phyloP scores from a whole-genome alignment of 2,888 invertebrate genomes.

The Alsophila aescularia region DNA sequence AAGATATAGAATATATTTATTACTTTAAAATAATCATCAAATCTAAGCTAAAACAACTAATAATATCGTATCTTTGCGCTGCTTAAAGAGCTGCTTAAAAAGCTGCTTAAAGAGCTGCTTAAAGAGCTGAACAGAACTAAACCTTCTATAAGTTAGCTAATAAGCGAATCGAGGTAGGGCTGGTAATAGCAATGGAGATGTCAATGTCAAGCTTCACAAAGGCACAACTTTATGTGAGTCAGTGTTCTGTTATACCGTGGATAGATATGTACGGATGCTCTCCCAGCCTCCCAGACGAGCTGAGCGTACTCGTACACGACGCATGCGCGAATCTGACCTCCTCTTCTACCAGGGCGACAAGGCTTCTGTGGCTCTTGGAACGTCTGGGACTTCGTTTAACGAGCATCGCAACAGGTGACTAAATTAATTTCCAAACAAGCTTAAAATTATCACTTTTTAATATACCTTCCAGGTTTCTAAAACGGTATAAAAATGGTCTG shows the following conservation, averaged over 20 bases:
- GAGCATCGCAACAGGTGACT: conserved; percentile 48
- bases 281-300: conserved; percentile 35
- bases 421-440: neutral
- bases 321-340: conserved; percentile 42
- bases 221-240: neutral
- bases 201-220: neutral
- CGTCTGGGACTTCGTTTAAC: neutral
- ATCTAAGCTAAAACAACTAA: too few relatives aligned
- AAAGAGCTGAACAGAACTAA: too few relatives aligned
- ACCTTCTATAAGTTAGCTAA: too few relatives aligned
- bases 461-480: too few relatives aligned
- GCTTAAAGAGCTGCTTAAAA: too few relatives aligned
- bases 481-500: too few relatives aligned
- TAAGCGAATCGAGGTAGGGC: too few relatives aligned
- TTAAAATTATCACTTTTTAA: too few relatives aligned
- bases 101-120: too few relatives aligned
- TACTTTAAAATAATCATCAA: too few relatives aligned
- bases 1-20: too few relatives aligned
- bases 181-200: neutral
- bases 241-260: conserved; percentile 18
- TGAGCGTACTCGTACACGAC: conserved; percentile 8
- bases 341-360: conserved; percentile 34
- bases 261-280: conserved; percentile 32
- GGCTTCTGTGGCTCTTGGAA: neutral
- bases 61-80: too few relatives aligned